phyloP scores from a whole-genome alignment of 2,888 invertebrate species.

The Glaucopsyche alexis region DNA sequence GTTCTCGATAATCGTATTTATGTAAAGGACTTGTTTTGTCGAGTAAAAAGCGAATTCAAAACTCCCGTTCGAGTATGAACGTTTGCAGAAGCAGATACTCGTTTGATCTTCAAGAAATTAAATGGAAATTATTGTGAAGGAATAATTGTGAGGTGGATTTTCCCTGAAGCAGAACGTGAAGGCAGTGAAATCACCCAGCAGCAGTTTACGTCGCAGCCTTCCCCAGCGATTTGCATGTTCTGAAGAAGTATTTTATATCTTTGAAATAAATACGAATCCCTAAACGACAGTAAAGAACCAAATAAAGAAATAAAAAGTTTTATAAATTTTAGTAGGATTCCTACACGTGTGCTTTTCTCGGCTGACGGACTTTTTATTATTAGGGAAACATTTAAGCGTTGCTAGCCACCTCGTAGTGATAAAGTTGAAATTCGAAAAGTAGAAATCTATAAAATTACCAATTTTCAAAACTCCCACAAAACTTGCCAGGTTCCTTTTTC shows the following conservation, averaged over 20 bases:
- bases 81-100: background rate
- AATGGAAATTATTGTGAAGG: background rate
- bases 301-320: conserved; percentile 6
- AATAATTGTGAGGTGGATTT: background rate
- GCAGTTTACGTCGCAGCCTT: background rate
- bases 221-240: background rate
- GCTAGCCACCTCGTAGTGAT: too few relatives aligned
- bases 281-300: background rate
- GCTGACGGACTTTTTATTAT: too few relatives aligned
- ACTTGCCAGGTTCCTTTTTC: too few relatives aligned
- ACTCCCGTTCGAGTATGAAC: background rate
- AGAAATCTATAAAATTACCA: too few relatives aligned
- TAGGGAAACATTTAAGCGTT: too few relatives aligned
- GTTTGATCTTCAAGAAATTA: background rate
- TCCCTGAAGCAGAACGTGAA: background rate
- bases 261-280: background rate
- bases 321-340: background rate
- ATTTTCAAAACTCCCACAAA: too few relatives aligned
- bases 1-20: too few relatives aligned
- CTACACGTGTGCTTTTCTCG: too few relatives aligned
- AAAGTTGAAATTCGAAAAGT: too few relatives aligned
- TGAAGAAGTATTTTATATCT: background rate
- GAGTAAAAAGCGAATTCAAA: background rate
- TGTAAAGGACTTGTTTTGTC: background rate
- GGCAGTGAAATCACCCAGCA: background rate